Percentiles rank a stretch among this genome's conserved stretches.
phyloP scores from a whole-genome alignment of 2,888 invertebrate genomes.

The Elmis aenea region DNA sequence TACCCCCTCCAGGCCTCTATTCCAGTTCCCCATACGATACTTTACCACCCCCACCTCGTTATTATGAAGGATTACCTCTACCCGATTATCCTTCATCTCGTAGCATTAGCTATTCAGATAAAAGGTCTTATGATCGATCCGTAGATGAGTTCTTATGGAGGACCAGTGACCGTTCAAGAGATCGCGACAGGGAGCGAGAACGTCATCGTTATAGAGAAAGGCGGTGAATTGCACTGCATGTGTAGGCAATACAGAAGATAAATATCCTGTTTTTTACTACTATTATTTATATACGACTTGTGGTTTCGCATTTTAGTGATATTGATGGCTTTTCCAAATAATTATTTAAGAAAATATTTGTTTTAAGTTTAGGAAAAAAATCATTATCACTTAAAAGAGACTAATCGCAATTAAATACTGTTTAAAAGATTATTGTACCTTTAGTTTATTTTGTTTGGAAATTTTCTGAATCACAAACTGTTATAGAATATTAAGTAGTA shows the following conservation, averaged over 20 bases:
- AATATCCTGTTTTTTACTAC: conserved; percentile 11
- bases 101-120: conserved; percentile 57
- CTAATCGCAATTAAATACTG: too few species aligned
- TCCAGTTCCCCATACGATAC: conserved; percentile 38
- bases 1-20: conserved; percentile 58
- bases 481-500: too few species aligned
- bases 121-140: conserved; percentile 80
- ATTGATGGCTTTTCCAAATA: too few species aligned
- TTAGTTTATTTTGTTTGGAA: too few species aligned
- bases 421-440: too few species aligned
- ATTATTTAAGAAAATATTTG: too few species aligned
- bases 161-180: conserved; percentile 61
- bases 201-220: conserved; percentile 48
- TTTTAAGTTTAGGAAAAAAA: too few species aligned
- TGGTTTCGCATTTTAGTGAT: too few species aligned
- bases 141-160: conserved; percentile 85
- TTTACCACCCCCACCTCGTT: conserved; percentile 68
- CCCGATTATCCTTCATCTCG: conserved; percentile 66
- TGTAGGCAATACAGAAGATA: conserved; percentile 14
- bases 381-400: too few species aligned
- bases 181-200: conserved; percentile 40
- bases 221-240: conserved; percentile 20
- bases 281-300: conserved; percentile 16
- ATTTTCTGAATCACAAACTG: too few species aligned
- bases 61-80: conserved; percentile 72